Percentiles rank a stretch among this genome's conserved stretches.
phyloP scores from a whole-genome alignment of 2,797 vertebrate genomes.

The Protonibea diacanthus region DNA sequence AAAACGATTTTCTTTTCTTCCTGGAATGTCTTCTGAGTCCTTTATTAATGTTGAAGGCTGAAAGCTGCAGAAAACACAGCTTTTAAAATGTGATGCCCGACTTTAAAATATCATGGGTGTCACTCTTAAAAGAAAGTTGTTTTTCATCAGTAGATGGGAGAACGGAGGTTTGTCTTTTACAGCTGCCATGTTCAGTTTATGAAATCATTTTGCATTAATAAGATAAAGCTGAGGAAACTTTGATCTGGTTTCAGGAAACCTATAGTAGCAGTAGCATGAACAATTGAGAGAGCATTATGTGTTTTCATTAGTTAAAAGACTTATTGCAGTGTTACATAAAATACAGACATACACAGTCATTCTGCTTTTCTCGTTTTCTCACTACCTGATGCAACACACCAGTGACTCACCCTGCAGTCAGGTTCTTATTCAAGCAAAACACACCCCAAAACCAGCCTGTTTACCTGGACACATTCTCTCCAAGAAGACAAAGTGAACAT shows the following conservation, averaged over 20 bases:
- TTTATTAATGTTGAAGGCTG: constrained; percentile 40
- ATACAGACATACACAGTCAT: neutral
- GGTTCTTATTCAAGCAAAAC: constrained; percentile 15
- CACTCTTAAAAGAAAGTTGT: constrained; percentile 42
- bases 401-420: constrained; percentile 20
- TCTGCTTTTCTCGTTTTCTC: neutral
- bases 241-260: constrained; percentile 12
- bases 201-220: constrained; percentile 25
- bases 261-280: neutral
- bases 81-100: constrained; percentile 25
- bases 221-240: constrained; percentile 18
- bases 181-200: constrained; percentile 14
- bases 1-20: constrained; percentile 14
- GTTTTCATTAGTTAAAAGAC: neutral
- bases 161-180: neutral
- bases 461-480: constrained; percentile 26
- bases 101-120: constrained; percentile 59
- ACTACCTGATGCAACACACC: constrained; percentile 13
- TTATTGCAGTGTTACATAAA: neutral
- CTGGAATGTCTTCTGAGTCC: constrained; percentile 15
- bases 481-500: neutral
- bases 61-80: constrained; percentile 23
- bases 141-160: constrained; percentile 46
- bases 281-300: neutral
- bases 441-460: neutral